These are phyloP conservation scores for Metopolophium dirhodum DNA, from an alignment of 1,140 invertebrate genomes.

Conservation along the genomic window DNA sequence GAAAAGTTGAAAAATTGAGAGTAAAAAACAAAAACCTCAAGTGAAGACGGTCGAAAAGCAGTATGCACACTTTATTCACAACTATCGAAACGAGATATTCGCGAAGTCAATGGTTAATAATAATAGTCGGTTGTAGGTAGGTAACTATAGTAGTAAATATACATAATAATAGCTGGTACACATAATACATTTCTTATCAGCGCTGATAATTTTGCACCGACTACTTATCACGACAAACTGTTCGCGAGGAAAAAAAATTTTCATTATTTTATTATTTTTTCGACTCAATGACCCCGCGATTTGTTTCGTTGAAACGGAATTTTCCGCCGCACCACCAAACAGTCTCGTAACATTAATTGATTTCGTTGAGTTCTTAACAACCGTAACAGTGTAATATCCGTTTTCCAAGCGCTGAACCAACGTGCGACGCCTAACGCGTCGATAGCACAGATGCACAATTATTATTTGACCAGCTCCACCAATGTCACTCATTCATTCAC, in stretches of 20 bases:
- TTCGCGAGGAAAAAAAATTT: neutral
- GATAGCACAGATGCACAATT: neutral
- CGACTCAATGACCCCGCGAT: neutral
- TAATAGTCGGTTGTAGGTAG: neutral
- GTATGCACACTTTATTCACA: neutral
- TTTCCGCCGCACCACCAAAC: neutral
- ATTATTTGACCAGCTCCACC: neutral
- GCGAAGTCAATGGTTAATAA: neutral
- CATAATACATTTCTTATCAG: constrained; percentile 37
- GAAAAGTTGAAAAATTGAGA: neutral
- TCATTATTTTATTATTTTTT: neutral
- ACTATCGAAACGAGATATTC: neutral
- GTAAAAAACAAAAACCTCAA: neutral
- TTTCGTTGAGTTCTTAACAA: neutral
- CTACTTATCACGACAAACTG: constrained; percentile 34
- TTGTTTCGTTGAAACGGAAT: neutral
- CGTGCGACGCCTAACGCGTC: neutral
- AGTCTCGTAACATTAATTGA: neutral
- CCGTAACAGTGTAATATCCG: neutral
- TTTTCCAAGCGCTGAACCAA: too few relatives aligned
- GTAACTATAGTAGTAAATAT: neutral
- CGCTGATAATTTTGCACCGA: constrained; percentile 38
- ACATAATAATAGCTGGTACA: neutral
- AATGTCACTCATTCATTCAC: neutral
- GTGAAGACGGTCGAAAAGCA: neutral